phyloP scores from a whole-genome alignment of 2,113 vertebrate genomes.

The Phyllopteryx taeniolatus region DNA sequence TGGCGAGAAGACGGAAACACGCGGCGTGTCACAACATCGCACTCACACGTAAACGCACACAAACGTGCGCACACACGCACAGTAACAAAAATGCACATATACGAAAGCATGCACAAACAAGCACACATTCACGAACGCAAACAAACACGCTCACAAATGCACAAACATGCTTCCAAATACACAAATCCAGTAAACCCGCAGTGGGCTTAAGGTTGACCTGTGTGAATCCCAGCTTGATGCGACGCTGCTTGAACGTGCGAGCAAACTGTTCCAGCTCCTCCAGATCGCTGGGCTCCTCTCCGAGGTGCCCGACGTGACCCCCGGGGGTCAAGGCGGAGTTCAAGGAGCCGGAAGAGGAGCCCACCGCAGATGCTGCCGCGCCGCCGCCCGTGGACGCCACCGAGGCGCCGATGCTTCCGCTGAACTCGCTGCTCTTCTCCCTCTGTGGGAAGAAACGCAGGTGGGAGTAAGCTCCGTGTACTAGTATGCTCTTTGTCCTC shows the following conservation, averaged over 20 bases:
- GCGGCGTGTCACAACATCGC: background rate
- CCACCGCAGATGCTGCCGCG: constrained; percentile 38
- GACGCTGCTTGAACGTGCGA: constrained; percentile 88
- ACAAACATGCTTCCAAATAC: background rate
- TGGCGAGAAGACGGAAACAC: constrained; percentile 31
- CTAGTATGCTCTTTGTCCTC: too few relatives aligned
- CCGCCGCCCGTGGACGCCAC: constrained; percentile 18
- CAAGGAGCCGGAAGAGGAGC: constrained; percentile 46
- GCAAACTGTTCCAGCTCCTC: constrained; percentile 93
- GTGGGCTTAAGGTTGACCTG: constrained; percentile 70
- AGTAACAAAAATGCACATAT: too few relatives aligned
- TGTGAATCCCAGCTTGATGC: constrained; percentile 91
- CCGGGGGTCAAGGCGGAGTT: constrained; percentile 46
- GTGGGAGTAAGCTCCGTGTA: background rate
- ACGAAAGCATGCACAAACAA: too few relatives aligned
- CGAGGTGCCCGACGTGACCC: constrained; percentile 65
- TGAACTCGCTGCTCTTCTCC: constrained; percentile 70
- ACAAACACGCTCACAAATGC: background rate
- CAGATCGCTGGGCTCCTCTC: constrained; percentile 87
- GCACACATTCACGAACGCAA: too few relatives aligned
- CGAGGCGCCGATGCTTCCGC: constrained; percentile 19
- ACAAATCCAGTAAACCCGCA: background rate
- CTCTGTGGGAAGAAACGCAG: constrained; percentile 56
- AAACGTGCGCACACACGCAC: too few relatives aligned
- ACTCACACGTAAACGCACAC: background rate